These are phyloP conservation scores for Meriones psammophilus DNA, from an alignment of 2,797 vertebrate species.

Conservation along the genomic window DNA sequence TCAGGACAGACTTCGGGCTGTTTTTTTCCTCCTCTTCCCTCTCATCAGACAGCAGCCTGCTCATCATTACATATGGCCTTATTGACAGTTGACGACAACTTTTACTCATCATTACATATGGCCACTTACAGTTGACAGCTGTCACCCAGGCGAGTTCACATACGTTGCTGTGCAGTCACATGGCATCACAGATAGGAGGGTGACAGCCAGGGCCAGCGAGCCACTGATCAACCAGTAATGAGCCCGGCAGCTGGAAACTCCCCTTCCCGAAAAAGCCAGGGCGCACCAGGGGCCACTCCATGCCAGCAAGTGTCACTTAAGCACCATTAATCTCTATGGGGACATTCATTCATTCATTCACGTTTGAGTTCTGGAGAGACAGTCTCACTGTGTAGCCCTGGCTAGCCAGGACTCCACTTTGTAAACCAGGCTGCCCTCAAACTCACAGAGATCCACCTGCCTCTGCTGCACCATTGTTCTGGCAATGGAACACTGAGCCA, in stretches of 20 bases:
- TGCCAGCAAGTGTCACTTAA: background rate
- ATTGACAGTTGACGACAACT: conserved; percentile 85
- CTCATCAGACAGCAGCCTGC: conserved; percentile 77
- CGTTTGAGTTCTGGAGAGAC: background rate
- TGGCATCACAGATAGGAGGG: conserved; percentile 60
- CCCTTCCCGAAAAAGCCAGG: background rate
- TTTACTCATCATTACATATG: conserved; percentile 85
- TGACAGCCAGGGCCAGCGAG: conserved; percentile 71
- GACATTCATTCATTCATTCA: background rate
- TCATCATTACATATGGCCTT: conserved; percentile 84
- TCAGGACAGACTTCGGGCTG: background rate
- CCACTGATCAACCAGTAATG: conserved; percentile 38
- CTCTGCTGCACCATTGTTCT: background rate
- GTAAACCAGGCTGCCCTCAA: background rate
- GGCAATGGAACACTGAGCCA: background rate
- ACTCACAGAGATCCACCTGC: background rate
- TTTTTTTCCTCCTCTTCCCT: background rate
- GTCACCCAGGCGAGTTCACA: conserved; percentile 83
- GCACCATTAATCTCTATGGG: background rate
- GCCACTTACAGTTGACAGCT: conserved; percentile 85
- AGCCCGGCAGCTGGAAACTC: conserved; percentile 53
- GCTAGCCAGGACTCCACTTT: background rate
- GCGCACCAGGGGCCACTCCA: background rate
- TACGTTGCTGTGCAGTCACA: conserved; percentile 75
- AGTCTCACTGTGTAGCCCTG: background rate